Evolutionary conservation across 1,140 invertebrate genomes (phyloP), one percentile per base, ranked within the genome.

Genomic region (Ladona fulva): DNA sequence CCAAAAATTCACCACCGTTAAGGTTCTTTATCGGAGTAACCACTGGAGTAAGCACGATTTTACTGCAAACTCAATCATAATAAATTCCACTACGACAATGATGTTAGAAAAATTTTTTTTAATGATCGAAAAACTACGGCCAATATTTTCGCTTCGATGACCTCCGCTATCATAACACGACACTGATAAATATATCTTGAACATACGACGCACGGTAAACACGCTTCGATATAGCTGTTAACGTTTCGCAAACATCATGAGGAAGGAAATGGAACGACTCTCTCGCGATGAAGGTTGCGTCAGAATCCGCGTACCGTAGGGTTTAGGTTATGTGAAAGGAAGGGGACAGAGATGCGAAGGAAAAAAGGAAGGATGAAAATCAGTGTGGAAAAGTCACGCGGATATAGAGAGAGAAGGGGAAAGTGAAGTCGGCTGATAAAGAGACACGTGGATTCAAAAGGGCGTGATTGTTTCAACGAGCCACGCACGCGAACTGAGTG

Each of bases 241-340:
- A 52, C 19, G 52, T 66, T 66, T 66, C 52, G 52, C 52, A 66
- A 66, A 66, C 52, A 22, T 1, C 14, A 5, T 16, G 52, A 66
- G 52, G 52, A 66, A 66, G 52, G 52, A 66, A 66, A 66, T 66
- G 52, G 52, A 66, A 66, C 52, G 12, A 66, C 52, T 66, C 52
- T 66, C 52, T 66, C 52, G 44, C 44, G 44, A 10, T 19, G 44
- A 52, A 66, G 5, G 52, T 66, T 66, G 52, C 52, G 52, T 66
- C 14, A 66, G 52, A 22, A 37, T 37, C 52, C 3, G 52, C 14
- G 44, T 52, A 52, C 44, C 44, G 19, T 19, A 66, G 16, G 16
- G 29, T 37, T 37, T 19, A 16, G n/a, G 52, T 66, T 3, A 19
- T 66, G 52, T 12, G 3, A 66, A 22, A 66, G 52, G n/a, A 12